Conservation (phyloP, 2,113 vertebrate species). For the Anolis sagrei region DNA sequence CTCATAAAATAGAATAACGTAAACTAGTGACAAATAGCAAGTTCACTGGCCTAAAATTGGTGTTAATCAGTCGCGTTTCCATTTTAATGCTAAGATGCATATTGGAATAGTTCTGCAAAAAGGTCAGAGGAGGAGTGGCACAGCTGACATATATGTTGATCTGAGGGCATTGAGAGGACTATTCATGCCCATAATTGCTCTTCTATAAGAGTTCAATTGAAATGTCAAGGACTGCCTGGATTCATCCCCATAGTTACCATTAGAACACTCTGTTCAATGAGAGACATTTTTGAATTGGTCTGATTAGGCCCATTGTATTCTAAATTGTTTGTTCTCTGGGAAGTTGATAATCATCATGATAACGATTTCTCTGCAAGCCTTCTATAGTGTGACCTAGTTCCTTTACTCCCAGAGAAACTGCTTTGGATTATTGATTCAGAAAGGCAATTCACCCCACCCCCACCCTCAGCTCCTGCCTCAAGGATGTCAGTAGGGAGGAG, state of each 20-base stretch:
- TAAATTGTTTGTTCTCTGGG: constrained; percentile 25
- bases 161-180: constrained; percentile 2
- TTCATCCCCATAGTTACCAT: neutral
- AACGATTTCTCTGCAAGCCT: neutral
- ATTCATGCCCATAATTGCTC: neutral
- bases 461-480: neutral
- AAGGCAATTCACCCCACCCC: neutral
- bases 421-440: neutral
- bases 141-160: neutral
- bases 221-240: constrained; percentile 13
- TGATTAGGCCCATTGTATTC: constrained; percentile 36
- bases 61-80: neutral
- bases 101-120: neutral
- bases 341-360: neutral
- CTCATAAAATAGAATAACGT: neutral
- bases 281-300: constrained; percentile 4
- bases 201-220: constrained; percentile 15
- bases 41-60: neutral
- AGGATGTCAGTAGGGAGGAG: too few relatives aligned
- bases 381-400: neutral
- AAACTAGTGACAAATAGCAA: neutral
- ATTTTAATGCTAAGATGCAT: neutral
- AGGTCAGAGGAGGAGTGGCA: neutral
- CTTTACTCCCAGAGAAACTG: neutral
- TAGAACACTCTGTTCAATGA: constrained; percentile 2